Evolutionary conservation across 2,888 invertebrate species (phyloP), one percentile per base, ranked within the genome.

Genomic region (Netelia melanura): DNA sequence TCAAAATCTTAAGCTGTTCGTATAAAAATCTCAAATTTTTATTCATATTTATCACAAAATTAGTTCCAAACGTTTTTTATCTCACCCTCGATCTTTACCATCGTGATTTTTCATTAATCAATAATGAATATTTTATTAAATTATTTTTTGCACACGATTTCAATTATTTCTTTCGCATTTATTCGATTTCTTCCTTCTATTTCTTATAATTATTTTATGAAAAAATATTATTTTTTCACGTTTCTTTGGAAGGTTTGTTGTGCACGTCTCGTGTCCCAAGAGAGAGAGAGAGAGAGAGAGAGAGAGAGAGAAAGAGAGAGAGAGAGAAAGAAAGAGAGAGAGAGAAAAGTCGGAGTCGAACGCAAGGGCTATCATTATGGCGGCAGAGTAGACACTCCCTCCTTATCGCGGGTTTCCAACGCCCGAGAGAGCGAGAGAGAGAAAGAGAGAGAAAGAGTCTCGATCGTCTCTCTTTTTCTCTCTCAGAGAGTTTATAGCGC

Each of bases 361-460:
- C 48, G 84, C 81, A 80, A 92, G 92, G 91, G 90, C 93, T 93
- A 92, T 93, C 90, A 93, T 93, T 93, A 93, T 93, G 93, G 93
- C 93, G 92, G 92, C 93, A 91, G 48, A 48, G 92, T 92, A 93
- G 93, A 93, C 93, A 93, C 93, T 93, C 93, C 93, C 93, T 92
- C 92, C 93, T 93, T 93, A 93, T 93, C 93, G 93, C 91, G 86
- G 92, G 90, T 92, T 92, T 92, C 92, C 91, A 92, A 90, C 91
- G 91, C 90, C 25, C 14, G 23, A 67, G 44, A 14, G 54, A 65
- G 62, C 14, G 11, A 67, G 44, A 14, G 54, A 65, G 52, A 70
- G 88, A 91, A 89, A 88, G 89, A 87, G 90, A 88, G 89, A 87
- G 88, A 30, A 89, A 88, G 89, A 79, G 64, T 71, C 83, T n/a